phyloP scores from a whole-genome alignment of 2,113 vertebrate species.

The Geococcyx californianus region DNA sequence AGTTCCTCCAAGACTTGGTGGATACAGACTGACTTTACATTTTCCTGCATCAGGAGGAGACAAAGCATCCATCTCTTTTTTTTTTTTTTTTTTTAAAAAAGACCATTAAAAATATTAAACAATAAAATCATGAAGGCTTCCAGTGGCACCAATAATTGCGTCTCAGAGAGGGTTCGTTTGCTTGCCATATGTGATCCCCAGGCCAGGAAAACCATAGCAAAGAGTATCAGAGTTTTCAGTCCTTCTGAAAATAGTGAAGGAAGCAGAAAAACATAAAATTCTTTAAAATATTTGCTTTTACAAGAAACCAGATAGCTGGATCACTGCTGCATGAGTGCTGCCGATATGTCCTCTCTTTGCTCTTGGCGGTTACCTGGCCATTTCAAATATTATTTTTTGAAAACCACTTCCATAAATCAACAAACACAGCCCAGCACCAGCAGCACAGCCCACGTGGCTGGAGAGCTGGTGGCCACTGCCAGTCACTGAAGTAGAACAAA shows the following conservation, averaged over 20 bases:
- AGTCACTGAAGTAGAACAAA: conserved; percentile 36
- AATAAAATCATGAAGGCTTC: neutral
- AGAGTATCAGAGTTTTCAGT: neutral
- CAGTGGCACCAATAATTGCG: neutral
- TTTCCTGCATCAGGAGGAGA: neutral
- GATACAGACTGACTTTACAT: neutral
- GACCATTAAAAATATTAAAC: too few species aligned
- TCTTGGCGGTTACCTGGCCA: conserved; percentile 44
- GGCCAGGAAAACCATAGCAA: neutral
- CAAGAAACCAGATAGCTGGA: conserved; percentile 41
- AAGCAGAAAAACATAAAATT: neutral
- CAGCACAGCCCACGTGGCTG: neutral
- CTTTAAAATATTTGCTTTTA: conserved; percentile 37
- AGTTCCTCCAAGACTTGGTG: neutral
- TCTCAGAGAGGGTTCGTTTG: neutral
- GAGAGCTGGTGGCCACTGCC: neutral
- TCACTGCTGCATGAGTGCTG: neutral
- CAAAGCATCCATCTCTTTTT: neutral
- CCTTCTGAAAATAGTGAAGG: neutral
- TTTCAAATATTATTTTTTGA: conserved; percentile 57
- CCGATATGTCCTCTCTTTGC: neutral
- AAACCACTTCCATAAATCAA: conserved; percentile 67
- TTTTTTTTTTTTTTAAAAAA: too few species aligned
- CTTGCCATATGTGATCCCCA: neutral
- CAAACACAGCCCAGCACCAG: conserved; percentile 9